phyloP scores from a whole-genome alignment of 2,888 invertebrate species.

The Leptopilina syphax region DNA sequence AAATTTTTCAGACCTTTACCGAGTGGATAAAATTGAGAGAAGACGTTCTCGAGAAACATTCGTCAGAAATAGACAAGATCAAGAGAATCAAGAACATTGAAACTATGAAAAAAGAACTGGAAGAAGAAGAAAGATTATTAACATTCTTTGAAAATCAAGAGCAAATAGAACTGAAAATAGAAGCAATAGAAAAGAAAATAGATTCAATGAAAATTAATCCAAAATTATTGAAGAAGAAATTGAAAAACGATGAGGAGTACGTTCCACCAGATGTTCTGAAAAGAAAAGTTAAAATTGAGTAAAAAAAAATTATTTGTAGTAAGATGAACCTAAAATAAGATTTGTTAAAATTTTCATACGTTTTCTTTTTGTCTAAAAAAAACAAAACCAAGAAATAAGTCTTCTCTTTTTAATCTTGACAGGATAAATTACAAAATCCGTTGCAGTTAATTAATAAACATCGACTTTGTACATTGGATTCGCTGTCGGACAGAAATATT shows the following conservation, averaged over 20 bases:
- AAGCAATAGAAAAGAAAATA: conserved; percentile 70
- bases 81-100: conserved; percentile 80
- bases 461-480: conserved; percentile 32
- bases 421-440: conserved; percentile 35
- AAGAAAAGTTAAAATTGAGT: conserved; percentile 50
- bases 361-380: neutral
- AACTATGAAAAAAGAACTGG: conserved; percentile 79
- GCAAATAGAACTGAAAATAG: conserved; percentile 84
- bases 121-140: conserved; percentile 80
- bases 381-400: neutral
- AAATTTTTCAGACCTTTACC: conserved; percentile 78
- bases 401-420: neutral
- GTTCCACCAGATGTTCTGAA: conserved; percentile 83
- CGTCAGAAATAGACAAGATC: conserved; percentile 77
- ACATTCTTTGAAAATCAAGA: conserved; percentile 90
- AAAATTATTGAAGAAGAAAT: conserved; percentile 65
- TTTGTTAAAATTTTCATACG: neutral
- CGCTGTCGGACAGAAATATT: conserved; percentile 1
- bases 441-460: neutral
- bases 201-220: conserved; percentile 76
- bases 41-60: conserved; percentile 80
- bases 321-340: neutral
- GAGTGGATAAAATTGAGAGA: conserved; percentile 81
- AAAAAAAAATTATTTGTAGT: neutral
- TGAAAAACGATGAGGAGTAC: conserved; percentile 80